Evolutionary conservation across 2,113 vertebrate genomes (phyloP).

Genomic region (Limnothrissa miodon): DNA sequence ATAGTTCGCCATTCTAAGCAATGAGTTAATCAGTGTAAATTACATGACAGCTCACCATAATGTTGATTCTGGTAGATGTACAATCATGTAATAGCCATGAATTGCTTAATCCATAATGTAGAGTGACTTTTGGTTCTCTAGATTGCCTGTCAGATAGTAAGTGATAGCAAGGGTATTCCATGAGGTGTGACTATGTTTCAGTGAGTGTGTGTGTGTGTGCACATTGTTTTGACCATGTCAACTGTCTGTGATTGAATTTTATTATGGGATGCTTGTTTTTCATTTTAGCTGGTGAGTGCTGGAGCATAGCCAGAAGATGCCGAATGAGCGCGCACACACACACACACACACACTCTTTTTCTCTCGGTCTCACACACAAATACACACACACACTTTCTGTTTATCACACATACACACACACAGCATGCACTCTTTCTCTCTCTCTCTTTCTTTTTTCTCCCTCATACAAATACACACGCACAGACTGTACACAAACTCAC

Average conservation of each 20-base stretch:
- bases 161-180: neutral
- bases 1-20: neutral
- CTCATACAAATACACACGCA: no score
- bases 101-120: slow-evolving; percentile 1
- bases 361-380: no score
- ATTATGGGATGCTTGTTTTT: neutral
- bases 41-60: neutral
- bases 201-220: slow-evolving; percentile 6
- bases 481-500: no score
- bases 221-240: neutral
- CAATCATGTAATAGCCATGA: neutral
- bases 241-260: neutral
- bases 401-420: neutral
- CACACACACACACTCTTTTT: neutral
- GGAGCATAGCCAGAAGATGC: neutral
- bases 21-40: neutral
- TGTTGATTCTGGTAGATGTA: neutral
- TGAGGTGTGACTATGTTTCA: neutral
- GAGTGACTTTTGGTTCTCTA: neutral
- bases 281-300: neutral
- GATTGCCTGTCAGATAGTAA: neutral
- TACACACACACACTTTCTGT: no score
- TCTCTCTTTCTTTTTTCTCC: no score
- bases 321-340: neutral
- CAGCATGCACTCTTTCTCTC: no score